Conservation (phyloP, 2,888 invertebrate species). For the Tipula unca region DNA sequence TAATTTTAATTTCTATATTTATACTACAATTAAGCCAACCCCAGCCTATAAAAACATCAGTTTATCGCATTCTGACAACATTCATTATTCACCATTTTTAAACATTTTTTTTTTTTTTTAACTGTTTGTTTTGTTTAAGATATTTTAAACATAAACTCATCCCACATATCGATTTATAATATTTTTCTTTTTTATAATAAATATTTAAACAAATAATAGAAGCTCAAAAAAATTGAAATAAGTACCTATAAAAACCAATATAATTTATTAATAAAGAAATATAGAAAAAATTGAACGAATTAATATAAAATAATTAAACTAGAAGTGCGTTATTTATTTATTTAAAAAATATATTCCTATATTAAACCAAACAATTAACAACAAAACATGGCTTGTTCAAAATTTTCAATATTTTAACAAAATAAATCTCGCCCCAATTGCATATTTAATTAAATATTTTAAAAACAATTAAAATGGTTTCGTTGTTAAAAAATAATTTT, state of each 20-base stretch:
- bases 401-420: background rate
- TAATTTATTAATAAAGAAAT: background rate
- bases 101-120: background rate
- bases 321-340: slow-evolving; percentile 2
- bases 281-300: background rate
- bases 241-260: background rate
- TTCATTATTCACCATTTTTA: background rate
- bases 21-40: background rate
- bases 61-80: background rate
- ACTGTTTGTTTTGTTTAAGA: background rate
- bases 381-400: background rate
- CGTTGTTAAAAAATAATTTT: background rate
- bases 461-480: background rate
- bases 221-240: background rate
- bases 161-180: background rate
- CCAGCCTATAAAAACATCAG: background rate
- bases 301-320: background rate
- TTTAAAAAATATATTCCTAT: background rate
- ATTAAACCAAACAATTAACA: background rate
- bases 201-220: background rate
- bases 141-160: background rate
- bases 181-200: too few relatives aligned
- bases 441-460: background rate
- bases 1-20: background rate
- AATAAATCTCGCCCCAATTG: background rate